phyloP scores from a whole-genome alignment of 2,113 vertebrate species.

The Hippopotamus amphibius region DNA sequence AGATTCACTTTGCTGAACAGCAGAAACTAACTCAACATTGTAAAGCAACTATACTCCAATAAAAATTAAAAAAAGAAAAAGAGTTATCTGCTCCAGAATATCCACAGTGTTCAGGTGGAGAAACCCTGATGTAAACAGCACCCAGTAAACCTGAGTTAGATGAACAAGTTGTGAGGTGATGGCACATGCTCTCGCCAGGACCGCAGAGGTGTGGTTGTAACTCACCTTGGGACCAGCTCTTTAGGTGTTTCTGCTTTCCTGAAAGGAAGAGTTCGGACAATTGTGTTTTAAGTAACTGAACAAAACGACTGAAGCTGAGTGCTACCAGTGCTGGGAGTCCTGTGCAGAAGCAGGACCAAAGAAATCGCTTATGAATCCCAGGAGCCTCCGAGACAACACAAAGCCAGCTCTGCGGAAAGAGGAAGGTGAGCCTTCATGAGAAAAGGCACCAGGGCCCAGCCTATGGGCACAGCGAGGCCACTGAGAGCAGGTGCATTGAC shows the following conservation, averaged over 20 bases:
- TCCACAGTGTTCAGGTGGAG: neutral
- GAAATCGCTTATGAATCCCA: neutral
- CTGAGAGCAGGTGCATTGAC: neutral
- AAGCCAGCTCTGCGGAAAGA: neutral
- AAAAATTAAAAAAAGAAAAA: neutral
- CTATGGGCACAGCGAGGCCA: accelerated
- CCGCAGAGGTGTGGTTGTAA: neutral
- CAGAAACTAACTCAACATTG: too few relatives aligned
- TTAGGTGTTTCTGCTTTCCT: neutral
- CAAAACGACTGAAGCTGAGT: neutral
- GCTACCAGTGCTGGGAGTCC: neutral
- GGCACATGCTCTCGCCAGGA: neutral
- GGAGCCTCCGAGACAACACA: neutral
- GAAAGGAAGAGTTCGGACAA: neutral
- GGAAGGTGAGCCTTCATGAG: neutral
- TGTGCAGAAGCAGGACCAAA: neutral
- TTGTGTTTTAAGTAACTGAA: neutral
- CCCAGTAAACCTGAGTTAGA: neutral
- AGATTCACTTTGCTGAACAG: too few relatives aligned
- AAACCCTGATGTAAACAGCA: neutral
- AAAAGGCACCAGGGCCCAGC: neutral
- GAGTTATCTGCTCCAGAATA: neutral
- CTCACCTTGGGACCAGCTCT: neutral
- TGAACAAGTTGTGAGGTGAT: neutral
- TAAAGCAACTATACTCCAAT: too few relatives aligned